Conservation (phyloP, 2,888 invertebrate species). For the Pocota personata region DNA sequence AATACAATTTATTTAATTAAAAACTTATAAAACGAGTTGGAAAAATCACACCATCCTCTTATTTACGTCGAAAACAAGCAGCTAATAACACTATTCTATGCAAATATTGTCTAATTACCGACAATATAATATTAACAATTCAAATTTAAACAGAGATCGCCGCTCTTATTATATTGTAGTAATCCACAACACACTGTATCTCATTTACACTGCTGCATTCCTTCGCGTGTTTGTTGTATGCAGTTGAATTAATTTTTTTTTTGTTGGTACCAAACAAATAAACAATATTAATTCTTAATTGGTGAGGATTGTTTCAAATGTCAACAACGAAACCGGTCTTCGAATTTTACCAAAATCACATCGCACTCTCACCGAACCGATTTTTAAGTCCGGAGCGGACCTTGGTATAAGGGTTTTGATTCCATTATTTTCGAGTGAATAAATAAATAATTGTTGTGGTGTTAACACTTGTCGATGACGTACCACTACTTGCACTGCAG, state of each 20-base stretch:
- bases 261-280: conserved; percentile 10
- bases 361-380: background rate
- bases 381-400: background rate
- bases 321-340: background rate
- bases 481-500: background rate
- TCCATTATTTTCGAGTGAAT: conserved; percentile 17
- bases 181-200: background rate
- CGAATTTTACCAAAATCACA: background rate
- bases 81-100: background rate
- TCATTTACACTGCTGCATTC: conserved; percentile 22
- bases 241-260: conserved; percentile 5
- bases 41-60: background rate
- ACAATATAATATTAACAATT: conserved; percentile 40
- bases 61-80: background rate
- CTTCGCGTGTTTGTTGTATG: background rate
- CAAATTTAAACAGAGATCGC: conserved; percentile 22
- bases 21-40: background rate
- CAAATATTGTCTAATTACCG: conserved; percentile 18
- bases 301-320: background rate
- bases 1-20: background rate
- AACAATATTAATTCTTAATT: background rate
- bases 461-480: conserved; percentile 25
- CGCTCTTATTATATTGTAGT: background rate
- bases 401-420: background rate
- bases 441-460: conserved; percentile 3